Evolutionary conservation across 2,113 vertebrate species (phyloP), one percentile per base, ranked within the genome.

Genomic region (Psilopsiagon aymara): DNA sequence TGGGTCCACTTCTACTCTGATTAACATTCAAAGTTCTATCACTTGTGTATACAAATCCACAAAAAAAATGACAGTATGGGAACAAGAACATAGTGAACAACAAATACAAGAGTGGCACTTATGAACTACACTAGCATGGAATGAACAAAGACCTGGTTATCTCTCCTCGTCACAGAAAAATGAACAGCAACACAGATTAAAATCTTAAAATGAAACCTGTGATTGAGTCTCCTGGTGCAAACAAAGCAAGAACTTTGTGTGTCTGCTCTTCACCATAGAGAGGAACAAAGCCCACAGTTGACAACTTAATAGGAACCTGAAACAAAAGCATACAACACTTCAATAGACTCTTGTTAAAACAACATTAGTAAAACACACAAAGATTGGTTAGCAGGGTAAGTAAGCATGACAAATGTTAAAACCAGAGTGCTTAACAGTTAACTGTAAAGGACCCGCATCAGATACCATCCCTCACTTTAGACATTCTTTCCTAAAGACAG

Each of bases 211-310:
- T 68, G 29, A 94, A 92, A 99, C 99, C 98, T 98, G 97, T 98
- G 41, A 98, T 71, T 0, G 88, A 96, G 82, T 99, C 98, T 29
- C 96, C 87, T 35, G 99, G 99, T n/a, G 98, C 94, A 98, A 99
- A 99, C 51, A 99, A 97, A 15, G 98, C 99, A 97, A 99, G 98
- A 70, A 99, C 70, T 97, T 98, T 99, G 88, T 98, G 96, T 39
- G 95, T 97, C 87, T 96, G 94, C 69, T 98, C 97, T 79, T 81
- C 94, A 95, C 99, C 99, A 96, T 98, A 99, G 63, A 99, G 97
- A 80, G 99, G 98, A 49, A 98, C 94, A 31, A 98, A 98, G 76
- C 98, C 97, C 91, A 99, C 98, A 52, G 97, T 98, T 91, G 98
- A 93, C 74, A 99, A 95, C 20, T 83, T 96, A 90, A 99, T 98